Base-by-base conservation (phyloP, 2,113 vertebrate genomes). In the Mastomys natalensis region DNA sequence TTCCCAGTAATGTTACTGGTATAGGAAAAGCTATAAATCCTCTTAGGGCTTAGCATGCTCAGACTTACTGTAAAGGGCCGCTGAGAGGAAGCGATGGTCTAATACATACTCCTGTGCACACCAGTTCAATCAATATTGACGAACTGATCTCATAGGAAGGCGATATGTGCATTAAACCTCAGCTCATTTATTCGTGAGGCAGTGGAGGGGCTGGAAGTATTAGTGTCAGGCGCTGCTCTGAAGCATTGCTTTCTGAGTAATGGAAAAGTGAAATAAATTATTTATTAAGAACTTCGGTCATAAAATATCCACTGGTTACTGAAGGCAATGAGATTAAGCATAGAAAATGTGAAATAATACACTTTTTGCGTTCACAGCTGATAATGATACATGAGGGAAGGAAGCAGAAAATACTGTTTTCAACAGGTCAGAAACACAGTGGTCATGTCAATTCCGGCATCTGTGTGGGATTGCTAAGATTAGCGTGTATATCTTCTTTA, bases 231-330 rank as follows among this genome's bases (percentile, higher is more conserved):
- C 40, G 29, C n/a, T 91, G 10, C 80, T 95, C 86, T 96, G 94
- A 97, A 97, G 94, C 92, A 93, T 92, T 87, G 88, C 73, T 97
- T 96, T 97, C 68, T 87, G 96, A 89, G 58, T 97, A 94, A 86
- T 95, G 86, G 92, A 93, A 94, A 95, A 95, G 45, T 93, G 19
- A 34, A 73, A 89, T 96, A 94, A 95, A 97, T 97, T 95, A 97
- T 97, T 97, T 96, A 90, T 73, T 76, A 72, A 91, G 74, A 72
- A 91, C 82, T 92, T 94, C 48, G 24, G 72, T 95, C 40, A 78
- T 97, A 91, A 96, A 97, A 91, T 95, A 60, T 29, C 11, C 55
- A 48, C 88, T 91, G 88, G 90, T 95, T 64, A 62, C 58, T 92
- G 53, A 62, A 93, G 85, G 64, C 81, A 87, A 10, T 80, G 70